Evolutionary conservation across 1,140 invertebrate genomes (phyloP), one percentile per base, ranked within the genome.

Genomic region (Condylostylus longicornis): DNA sequence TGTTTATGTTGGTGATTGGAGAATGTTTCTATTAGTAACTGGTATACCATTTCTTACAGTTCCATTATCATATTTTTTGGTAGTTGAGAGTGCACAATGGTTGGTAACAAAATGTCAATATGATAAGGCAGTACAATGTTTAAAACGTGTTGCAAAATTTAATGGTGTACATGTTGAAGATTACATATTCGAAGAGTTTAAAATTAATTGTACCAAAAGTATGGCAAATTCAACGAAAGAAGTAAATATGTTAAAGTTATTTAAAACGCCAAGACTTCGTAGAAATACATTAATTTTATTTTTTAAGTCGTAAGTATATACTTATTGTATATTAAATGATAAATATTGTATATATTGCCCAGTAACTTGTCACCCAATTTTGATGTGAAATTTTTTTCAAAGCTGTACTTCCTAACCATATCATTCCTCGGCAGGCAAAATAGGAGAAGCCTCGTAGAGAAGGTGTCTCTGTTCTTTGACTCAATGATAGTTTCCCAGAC

Each of bases 41-140:
- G 53, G 64, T 4, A n/a, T 64, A 15, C 67, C 68, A 2, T 54
- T 68, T 35, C 35, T 51, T 0, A 19, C 58, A n/a, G 49, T 66
- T 9, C 44, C 58, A 5, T 38, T 49, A 9, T 69, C 56, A 44
- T 67, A 61, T 44, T 55, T 58, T 34, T 38, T 64, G 25, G 50
- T 72, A 48, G 65, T 70, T 40, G 70, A 73, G 48, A 71, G 69
- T 37, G 69, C 67, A 0, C 61, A 69, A 38, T 74, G 71, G 71
- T 54, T 73, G 8, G 54, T 72, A 13, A 66, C 67, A 18, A 62
- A 67, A 49, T 64, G 65, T 5, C 47, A 60, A 25, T 53, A 58
- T 3, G 58, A 65, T 5, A 48, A 66, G 40, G 69, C 69, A 3
- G 55, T 65, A 7, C 29, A 55, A 20, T 66, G 68, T 44, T 62